phyloP scores from a whole-genome alignment of 2,113 vertebrate genomes.

The Archocentrus centrarchus region DNA sequence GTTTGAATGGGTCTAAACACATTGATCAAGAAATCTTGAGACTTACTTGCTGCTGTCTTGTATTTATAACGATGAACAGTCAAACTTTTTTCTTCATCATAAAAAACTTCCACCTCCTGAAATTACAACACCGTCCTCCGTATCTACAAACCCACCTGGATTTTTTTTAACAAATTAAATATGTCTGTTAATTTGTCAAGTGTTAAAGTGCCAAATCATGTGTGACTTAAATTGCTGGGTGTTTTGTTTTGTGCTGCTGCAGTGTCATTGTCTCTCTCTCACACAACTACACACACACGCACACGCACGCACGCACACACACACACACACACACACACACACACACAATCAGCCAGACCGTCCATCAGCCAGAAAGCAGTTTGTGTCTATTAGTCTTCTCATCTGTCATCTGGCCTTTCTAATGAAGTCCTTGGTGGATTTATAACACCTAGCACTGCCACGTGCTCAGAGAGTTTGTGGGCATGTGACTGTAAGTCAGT shows the following conservation, averaged over 20 bases:
- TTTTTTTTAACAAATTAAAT: constrained; percentile 25
- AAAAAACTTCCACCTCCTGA: background rate
- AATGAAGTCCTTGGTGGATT: constrained; percentile 76
- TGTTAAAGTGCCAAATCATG: constrained; percentile 21
- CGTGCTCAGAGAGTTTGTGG: constrained; percentile 1
- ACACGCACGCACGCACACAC: constrained; percentile 4
- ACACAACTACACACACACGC: too few species aligned
- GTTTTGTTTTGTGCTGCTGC: background rate
- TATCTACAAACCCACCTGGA: constrained; percentile 13
- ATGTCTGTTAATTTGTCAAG: constrained; percentile 45
- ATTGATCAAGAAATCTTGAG: background rate
- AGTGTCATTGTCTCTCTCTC: background rate
- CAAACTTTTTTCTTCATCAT: constrained; percentile 15
- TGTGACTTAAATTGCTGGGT: constrained; percentile 18
- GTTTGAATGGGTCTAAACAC: background rate
- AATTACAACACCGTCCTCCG: background rate
- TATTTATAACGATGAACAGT: background rate
- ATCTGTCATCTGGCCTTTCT: constrained; percentile 68
- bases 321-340: background rate
- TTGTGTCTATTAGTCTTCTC: constrained; percentile 64
- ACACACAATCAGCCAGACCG: constrained; percentile 15
- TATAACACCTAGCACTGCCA: constrained; percentile 21
- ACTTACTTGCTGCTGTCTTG: background rate
- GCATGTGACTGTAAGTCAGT: background rate
- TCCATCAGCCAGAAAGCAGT: constrained; percentile 64